Percentiles rank a stretch among this genome's conserved stretches.
Evolutionary conservation across 1,140 invertebrate species (phyloP).

Genomic region (Pararge aegeria): DNA sequence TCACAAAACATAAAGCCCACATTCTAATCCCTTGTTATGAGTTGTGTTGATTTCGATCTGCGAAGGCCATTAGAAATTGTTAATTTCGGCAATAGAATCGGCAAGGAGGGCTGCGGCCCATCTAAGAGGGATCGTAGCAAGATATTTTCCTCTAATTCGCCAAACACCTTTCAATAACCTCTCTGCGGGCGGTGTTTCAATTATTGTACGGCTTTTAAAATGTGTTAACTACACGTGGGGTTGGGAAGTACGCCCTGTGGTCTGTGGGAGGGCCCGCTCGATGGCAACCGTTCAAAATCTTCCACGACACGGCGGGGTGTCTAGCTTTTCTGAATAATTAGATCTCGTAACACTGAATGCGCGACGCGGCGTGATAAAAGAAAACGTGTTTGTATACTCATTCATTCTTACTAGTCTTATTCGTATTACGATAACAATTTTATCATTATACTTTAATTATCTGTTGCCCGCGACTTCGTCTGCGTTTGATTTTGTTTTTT

Average conservation of each 20-base stretch:
- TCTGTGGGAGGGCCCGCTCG: constrained; percentile 34
- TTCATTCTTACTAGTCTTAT: no score
- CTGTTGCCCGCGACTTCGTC: no score
- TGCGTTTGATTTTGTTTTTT: no score
- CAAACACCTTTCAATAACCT: constrained; percentile 21
- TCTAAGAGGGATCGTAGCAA: not conserved
- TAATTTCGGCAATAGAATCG: not conserved
- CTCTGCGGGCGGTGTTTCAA: constrained; percentile 40
- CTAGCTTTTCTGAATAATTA: constrained; percentile 12
- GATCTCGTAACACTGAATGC: constrained; percentile 3
- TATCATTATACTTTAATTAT: no score
- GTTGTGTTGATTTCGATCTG: no score
- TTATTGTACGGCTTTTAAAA: constrained; percentile 38
- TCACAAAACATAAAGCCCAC: no score
- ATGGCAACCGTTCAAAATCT: constrained; percentile 42
- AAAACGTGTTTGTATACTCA: no score
- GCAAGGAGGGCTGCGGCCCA: not conserved
- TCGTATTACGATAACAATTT: no score
- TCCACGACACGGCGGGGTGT: constrained; percentile 32
- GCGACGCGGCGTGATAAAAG: no score
- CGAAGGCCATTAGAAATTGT: not conserved
- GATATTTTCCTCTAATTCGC: constrained; percentile 19
- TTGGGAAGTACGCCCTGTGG: constrained; percentile 39
- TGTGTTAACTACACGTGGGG: constrained; percentile 36
- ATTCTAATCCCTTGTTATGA: not conserved